These are phyloP conservation scores for Mastomys natalensis DNA, from an alignment of 2,113 vertebrate species.

Conservation along the genomic window DNA sequence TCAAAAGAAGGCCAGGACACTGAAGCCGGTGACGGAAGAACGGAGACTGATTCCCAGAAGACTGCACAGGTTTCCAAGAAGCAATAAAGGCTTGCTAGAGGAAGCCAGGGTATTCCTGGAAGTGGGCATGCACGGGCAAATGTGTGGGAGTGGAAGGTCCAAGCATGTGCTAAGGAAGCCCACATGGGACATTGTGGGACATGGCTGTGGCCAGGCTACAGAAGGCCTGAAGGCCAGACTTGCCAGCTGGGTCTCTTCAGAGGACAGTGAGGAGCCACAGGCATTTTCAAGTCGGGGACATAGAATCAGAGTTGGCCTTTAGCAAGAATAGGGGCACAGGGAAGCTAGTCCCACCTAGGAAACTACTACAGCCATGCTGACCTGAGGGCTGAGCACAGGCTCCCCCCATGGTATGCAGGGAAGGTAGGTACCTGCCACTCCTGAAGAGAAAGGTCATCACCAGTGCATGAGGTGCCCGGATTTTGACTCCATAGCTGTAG, in stretches of 20 bases:
- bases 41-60: not conserved
- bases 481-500: constrained; percentile 95
- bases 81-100: not conserved
- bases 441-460: constrained; percentile 99
- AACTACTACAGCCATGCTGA: rapidly evolving
- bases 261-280: not conserved
- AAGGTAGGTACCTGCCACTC: constrained; percentile 91
- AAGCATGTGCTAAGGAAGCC: not conserved
- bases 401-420: not conserved
- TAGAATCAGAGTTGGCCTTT: not conserved
- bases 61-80: not conserved
- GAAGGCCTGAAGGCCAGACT: not conserved
- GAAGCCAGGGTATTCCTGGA: not conserved
- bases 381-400: not conserved
- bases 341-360: not conserved
- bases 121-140: not conserved
- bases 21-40: not conserved
- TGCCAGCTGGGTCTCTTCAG: not conserved
- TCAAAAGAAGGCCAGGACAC: not conserved
- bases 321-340: not conserved
- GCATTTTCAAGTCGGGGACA: not conserved
- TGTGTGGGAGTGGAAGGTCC: rapidly evolving
- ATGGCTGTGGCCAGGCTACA: not conserved
- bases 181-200: rapidly evolving
- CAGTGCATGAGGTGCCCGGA: constrained; percentile 95